Evolutionary conservation across 2,888 invertebrate species (phyloP), one percentile per base, ranked within the genome.

Genomic region (Coleophora deauratella): DNA sequence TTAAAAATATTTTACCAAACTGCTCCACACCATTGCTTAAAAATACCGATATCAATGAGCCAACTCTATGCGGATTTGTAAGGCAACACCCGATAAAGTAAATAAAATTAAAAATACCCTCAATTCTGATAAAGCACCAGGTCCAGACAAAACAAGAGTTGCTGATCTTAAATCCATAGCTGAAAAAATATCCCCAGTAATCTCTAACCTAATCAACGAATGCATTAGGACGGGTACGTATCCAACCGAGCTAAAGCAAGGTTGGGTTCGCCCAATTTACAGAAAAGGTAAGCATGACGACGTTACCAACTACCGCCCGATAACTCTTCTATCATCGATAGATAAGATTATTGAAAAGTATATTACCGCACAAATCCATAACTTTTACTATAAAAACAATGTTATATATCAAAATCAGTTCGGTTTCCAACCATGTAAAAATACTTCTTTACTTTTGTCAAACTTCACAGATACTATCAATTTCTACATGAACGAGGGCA

Each of bases 41-140:
- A n/a, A n/a, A n/a, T n/a, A n/a, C n/a, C n/a, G n/a, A n/a, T n/a
- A n/a, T n/a, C n/a, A n/a, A n/a, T n/a, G n/a, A n/a, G n/a, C n/a
- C n/a, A n/a, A n/a, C n/a, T n/a, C n/a, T n/a, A n/a, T n/a, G n/a
- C n/a, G n/a, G n/a, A n/a, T n/a, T n/a, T n/a, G n/a, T n/a, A n/a
- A n/a, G n/a, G n/a, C n/a, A n/a, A n/a, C n/a, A n/a, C n/a, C n/a
- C n/a, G n/a, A n/a, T n/a, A n/a, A n/a, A n/a, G n/a, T n/a, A n/a
- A n/a, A 14, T 10, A 40, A 40, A 28, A 35, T 40, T 6, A 35
- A 35, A 10, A 40, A 30, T 13, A 10, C 9, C 3, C 10, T 11
- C 1, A 11, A 35, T 10, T 10, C 27, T 33, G 30, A 28, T 8
- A 44, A 41, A 38, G 38, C 44, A 0, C 41, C 44, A 9, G 41